phyloP scores from a whole-genome alignment of 53 echinoderm and acorn worm genomes.

The Antedon mediterranea region DNA sequence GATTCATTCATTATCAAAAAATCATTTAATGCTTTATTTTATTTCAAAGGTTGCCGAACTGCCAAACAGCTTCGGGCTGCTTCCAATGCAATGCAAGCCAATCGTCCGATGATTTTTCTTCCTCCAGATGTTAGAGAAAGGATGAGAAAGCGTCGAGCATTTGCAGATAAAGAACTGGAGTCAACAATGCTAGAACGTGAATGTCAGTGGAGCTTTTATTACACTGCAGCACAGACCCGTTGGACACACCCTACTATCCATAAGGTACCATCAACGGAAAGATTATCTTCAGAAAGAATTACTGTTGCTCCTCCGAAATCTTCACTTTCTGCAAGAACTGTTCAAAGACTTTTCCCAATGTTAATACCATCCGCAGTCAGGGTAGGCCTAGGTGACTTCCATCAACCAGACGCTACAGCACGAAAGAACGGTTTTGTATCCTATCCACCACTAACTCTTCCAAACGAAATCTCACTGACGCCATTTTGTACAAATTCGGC shows the following conservation, averaged over 20 bases:
- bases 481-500: neutral
- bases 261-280: neutral
- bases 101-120: conserved; percentile 65
- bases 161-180: conserved; percentile 90
- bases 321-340: neutral
- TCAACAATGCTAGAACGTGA: conserved; percentile 82
- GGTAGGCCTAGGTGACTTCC: too few relatives aligned
- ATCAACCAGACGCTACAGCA: neutral
- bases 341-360: neutral
- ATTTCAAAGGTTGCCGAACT: conserved; percentile 37
- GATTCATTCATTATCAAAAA: too few relatives aligned
- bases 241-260: neutral
- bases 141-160: conserved; percentile 87
- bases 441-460: neutral
- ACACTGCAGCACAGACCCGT: conserved; percentile 19
- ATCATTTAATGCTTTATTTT: neutral
- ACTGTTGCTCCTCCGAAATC: neutral
- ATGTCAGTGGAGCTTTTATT: conserved; percentile 70
- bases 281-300: neutral
- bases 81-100: conserved; percentile 16
- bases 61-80: conserved; percentile 23
- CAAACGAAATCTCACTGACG: neutral
- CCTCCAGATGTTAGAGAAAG: conserved; percentile 83
- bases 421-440: neutral
- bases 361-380: neutral